phyloP scores from a whole-genome alignment of 1,140 invertebrate species.

The Cyclargus thomasi region DNA sequence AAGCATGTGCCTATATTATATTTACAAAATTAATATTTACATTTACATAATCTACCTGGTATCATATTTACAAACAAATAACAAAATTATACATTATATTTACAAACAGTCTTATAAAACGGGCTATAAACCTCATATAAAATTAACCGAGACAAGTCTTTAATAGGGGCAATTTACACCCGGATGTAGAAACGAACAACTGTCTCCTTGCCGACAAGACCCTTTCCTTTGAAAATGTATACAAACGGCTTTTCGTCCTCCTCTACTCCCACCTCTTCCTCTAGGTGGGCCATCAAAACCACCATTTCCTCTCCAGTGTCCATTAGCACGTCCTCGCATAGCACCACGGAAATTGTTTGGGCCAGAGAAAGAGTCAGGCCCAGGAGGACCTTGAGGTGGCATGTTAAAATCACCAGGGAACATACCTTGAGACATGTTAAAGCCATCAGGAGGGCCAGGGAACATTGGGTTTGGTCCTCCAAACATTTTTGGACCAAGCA shows the following conservation, averaged over 20 bases:
- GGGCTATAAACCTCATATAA: neutral
- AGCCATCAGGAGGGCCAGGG: conserved; percentile 52
- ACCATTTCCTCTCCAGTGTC: conserved; percentile 72
- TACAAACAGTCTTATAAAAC: conserved; percentile 12
- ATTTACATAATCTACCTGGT: neutral
- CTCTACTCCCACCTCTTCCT: conserved; percentile 72
- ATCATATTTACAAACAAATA: conserved; percentile 2
- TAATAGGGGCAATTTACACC: conserved; percentile 78
- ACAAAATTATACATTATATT: neutral
- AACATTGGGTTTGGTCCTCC: conserved; percentile 65
- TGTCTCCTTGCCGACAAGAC: conserved; percentile 84
- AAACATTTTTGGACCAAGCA: conserved; percentile 76
- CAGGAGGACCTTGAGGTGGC: conserved; percentile 49
- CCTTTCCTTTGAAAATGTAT: conserved; percentile 86
- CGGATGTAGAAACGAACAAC: conserved; percentile 86
- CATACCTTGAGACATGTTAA: conserved; percentile 65
- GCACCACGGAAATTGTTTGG: conserved; percentile 68
- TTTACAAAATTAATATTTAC: neutral
- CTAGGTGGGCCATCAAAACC: conserved; percentile 72
- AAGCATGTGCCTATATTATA: neutral
- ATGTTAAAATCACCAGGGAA: conserved; percentile 65
- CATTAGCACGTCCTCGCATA: conserved; percentile 65
- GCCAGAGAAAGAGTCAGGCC: conserved; percentile 59
- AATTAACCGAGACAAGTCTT: conserved; percentile 27
- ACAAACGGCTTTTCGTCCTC: conserved; percentile 77